These are phyloP conservation scores for Syngnathus rostellatus DNA, from an alignment of 2,797 vertebrate genomes.

Conservation along the genomic window DNA sequence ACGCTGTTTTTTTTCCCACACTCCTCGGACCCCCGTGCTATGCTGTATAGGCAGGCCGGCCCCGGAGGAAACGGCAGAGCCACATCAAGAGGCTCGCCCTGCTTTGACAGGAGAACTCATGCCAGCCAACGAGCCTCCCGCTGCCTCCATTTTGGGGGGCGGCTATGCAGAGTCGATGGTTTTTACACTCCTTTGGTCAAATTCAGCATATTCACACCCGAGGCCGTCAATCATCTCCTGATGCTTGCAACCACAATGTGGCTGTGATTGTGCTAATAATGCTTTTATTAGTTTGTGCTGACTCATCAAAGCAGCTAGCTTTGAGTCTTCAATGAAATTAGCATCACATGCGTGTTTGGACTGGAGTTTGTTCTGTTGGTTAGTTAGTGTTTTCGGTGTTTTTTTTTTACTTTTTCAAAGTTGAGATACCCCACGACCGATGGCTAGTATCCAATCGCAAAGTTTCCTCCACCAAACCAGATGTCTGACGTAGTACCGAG, in stretches of 20 bases:
- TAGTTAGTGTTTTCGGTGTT: not conserved
- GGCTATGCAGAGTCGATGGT: conserved; percentile 19
- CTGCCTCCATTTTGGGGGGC: conserved; percentile 22
- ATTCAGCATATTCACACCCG: conserved; percentile 23
- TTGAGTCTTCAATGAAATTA: not conserved
- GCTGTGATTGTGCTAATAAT: not conserved
- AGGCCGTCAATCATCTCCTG: conserved; percentile 5
- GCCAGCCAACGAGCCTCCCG: conserved; percentile 32
- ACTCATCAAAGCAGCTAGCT: not conserved
- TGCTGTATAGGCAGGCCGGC: conserved; percentile 39
- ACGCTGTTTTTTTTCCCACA: conserved; percentile 65
- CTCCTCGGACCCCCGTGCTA: conserved; percentile 47
- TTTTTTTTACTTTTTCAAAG: not conserved
- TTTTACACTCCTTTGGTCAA: conserved; percentile 16
- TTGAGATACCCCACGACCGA: not conserved
- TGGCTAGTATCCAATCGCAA: not conserved
- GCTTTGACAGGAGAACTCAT: conserved; percentile 48
- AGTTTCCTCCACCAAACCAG: not conserved
- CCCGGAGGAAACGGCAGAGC: conserved; percentile 65
- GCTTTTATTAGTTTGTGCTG: not conserved
- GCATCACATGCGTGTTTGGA: not conserved
- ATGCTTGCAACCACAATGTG: not conserved
- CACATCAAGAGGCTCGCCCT: conserved; percentile 64
- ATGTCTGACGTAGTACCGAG: not conserved
- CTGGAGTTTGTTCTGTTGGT: no score